Conservation (phyloP, 2,113 vertebrate species). For the Leuciscus idus region DNA sequence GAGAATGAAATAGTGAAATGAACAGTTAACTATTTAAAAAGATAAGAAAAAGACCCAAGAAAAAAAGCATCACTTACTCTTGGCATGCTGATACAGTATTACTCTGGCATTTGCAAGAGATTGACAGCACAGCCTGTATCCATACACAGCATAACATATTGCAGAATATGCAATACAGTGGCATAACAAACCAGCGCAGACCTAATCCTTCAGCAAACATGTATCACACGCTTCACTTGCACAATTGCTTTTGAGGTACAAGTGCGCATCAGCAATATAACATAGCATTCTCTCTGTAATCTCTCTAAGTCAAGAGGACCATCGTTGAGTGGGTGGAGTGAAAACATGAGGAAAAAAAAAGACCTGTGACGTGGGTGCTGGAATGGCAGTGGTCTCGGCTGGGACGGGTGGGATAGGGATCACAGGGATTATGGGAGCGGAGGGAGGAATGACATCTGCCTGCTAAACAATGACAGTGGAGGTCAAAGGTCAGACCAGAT, state of each 20-base stretch:
- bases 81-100: constrained; percentile 76
- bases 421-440: constrained; percentile 90
- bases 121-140: constrained; percentile 67
- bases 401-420: constrained; percentile 86
- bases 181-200: constrained; percentile 43
- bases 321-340: constrained; percentile 50
- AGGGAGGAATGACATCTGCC: constrained; percentile 87
- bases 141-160: constrained; percentile 71
- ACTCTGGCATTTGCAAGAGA: constrained; percentile 71
- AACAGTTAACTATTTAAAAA: neutral
- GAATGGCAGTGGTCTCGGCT: constrained; percentile 84
- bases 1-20: neutral
- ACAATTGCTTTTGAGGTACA: constrained; percentile 28
- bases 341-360: constrained; percentile 62
- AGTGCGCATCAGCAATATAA: constrained; percentile 42
- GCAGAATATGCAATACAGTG: constrained; percentile 49
- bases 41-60: neutral
- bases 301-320: constrained; percentile 50
- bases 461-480: constrained; percentile 80
- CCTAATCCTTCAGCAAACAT: constrained; percentile 47
- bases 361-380: constrained; percentile 84
- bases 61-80: constrained; percentile 68
- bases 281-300: constrained; percentile 35
- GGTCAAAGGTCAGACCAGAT: constrained; percentile 64
- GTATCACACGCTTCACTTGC: constrained; percentile 30